Conservation (phyloP, 2,113 vertebrate species). For the Aegotheles bennettii region DNA sequence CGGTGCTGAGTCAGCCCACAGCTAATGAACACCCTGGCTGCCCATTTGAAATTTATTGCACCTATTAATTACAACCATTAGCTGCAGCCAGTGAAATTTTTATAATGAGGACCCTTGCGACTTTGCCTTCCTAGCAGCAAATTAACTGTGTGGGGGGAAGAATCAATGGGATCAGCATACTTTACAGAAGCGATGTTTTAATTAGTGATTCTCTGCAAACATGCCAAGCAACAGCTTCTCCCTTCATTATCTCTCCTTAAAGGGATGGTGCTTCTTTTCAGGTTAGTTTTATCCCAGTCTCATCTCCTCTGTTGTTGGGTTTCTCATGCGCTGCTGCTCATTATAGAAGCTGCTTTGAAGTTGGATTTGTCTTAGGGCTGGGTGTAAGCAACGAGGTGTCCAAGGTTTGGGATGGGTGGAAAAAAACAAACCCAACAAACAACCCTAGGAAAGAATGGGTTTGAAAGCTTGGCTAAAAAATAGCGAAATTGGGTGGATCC, state of each 20-base stretch:
- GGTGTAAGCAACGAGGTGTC: background rate
- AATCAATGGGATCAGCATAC: slow-evolving; percentile 51
- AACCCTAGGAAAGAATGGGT: background rate
- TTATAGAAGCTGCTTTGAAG: slow-evolving; percentile 40
- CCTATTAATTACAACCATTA: slow-evolving; percentile 75
- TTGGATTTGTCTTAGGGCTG: background rate
- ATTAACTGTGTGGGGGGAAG: slow-evolving; percentile 49
- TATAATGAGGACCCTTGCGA: slow-evolving; percentile 64
- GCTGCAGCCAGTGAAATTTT: slow-evolving; percentile 66
- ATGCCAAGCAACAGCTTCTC: slow-evolving; percentile 50
- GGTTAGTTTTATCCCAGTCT: background rate
- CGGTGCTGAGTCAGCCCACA: slow-evolving; percentile 73
- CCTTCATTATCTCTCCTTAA: slow-evolving; percentile 66
- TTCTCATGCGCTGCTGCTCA: background rate
- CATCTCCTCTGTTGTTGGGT: background rate
- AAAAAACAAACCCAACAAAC: background rate
- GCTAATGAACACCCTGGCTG: slow-evolving; percentile 73
- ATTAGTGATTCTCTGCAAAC: slow-evolving; percentile 66
- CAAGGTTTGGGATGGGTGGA: background rate
- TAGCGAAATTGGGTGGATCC: background rate
- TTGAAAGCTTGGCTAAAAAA: background rate
- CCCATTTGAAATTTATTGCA: slow-evolving; percentile 68
- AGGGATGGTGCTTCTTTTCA: slow-evolving; percentile 33
- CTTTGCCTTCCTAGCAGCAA: slow-evolving; percentile 59
- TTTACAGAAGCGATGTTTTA: slow-evolving; percentile 69